Conservation (phyloP, 2,113 vertebrate genomes). For the Cottus gobio region DNA sequence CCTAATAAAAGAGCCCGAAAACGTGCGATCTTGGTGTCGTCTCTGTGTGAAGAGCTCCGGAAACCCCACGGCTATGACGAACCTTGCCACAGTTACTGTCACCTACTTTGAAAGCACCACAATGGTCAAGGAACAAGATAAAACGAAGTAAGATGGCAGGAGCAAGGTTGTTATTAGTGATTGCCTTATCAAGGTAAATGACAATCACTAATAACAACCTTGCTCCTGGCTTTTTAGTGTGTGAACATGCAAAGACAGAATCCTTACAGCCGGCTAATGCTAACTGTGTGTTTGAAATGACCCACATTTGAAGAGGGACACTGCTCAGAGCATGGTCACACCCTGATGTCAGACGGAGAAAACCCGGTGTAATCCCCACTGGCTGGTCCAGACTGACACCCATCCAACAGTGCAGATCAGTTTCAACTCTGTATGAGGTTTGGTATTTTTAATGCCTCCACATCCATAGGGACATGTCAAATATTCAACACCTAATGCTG, state of each 20-base stretch:
- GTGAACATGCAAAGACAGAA: background rate
- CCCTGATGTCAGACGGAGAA: conserved; percentile 34
- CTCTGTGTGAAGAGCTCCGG: too few relatives aligned
- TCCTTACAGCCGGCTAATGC: background rate
- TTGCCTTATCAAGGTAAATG: background rate
- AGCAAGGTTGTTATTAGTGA: too few relatives aligned
- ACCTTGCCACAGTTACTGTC: too few relatives aligned
- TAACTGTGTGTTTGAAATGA: background rate
- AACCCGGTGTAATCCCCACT: conserved; percentile 51
- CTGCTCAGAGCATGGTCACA: background rate
- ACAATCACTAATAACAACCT: background rate
- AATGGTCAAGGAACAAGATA: too few relatives aligned
- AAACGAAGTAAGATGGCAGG: too few relatives aligned
- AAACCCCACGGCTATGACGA: too few relatives aligned
- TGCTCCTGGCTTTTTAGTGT: background rate
- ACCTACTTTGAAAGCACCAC: too few relatives aligned
- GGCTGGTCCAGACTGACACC: conserved; percentile 34
- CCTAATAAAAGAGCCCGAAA: too few relatives aligned
- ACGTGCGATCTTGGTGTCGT: too few relatives aligned
- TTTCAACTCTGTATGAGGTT: conserved; percentile 53
- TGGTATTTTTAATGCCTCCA: conserved; percentile 41
- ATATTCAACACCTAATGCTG: conserved; percentile 37
- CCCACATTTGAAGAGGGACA: background rate
- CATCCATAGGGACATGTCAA: conserved; percentile 38
- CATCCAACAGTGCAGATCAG: conserved; percentile 36